These are phyloP conservation scores for Amphimallon solstitiale DNA, from an alignment of 2,888 invertebrate species.

Conservation along the genomic window DNA sequence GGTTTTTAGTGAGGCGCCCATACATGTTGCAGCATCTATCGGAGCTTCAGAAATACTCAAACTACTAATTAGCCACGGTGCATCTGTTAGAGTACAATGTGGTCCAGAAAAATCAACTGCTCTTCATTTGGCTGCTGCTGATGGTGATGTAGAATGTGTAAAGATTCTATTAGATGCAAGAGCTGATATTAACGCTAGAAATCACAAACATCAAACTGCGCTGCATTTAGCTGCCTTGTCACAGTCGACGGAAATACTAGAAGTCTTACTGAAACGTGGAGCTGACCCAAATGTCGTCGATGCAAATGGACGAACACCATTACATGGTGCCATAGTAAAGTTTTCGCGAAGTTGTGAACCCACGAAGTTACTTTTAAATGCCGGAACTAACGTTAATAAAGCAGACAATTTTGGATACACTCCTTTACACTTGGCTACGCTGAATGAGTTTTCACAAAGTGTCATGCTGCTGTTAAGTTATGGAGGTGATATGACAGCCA, in stretches of 20 bases:
- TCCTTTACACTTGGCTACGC: slow-evolving; percentile 82
- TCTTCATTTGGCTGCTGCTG: slow-evolving; percentile 88
- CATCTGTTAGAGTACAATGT: slow-evolving; percentile 78
- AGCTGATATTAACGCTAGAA: slow-evolving; percentile 79
- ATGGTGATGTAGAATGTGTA: slow-evolving; percentile 83
- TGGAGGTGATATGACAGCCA: slow-evolving; percentile 83
- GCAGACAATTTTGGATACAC: slow-evolving; percentile 87
- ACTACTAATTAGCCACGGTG: slow-evolving; percentile 80
- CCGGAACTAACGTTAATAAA: slow-evolving; percentile 78
- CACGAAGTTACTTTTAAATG: slow-evolving; percentile 71
- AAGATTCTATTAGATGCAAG: slow-evolving; percentile 76
- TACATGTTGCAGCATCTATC: slow-evolving; percentile 82
- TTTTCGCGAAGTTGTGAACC: slow-evolving; percentile 78
- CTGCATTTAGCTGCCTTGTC: slow-evolving; percentile 85
- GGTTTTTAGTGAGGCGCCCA: slow-evolving; percentile 86
- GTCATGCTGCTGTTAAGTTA: slow-evolving; percentile 78
- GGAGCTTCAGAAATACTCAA: slow-evolving; percentile 77
- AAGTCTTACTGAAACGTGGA: slow-evolving; percentile 72
- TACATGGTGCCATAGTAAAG: slow-evolving; percentile 84
- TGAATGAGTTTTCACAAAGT: slow-evolving; percentile 83
- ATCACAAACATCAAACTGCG: slow-evolving; percentile 82
- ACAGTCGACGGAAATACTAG: slow-evolving; percentile 81
- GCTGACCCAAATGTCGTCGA: slow-evolving; percentile 70
- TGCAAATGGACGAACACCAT: slow-evolving; percentile 78
- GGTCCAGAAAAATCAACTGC: slow-evolving; percentile 80